Evolutionary conservation across 2,888 invertebrate species (phyloP).

Genomic region (Ophioninae sp.): DNA sequence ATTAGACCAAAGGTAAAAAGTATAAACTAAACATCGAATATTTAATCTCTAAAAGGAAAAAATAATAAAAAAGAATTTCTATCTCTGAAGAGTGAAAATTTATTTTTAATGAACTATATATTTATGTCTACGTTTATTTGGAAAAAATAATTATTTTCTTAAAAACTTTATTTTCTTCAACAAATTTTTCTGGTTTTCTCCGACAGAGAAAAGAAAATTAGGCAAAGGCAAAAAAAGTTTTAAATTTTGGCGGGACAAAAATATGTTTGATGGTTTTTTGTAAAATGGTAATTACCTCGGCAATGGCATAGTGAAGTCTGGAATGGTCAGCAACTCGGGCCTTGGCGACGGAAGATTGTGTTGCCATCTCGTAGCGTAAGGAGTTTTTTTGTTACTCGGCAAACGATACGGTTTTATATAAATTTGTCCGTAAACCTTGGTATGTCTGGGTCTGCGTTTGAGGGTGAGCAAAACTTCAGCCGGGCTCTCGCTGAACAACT

Average conservation of each 20-base stretch:
- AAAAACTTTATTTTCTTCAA: no score
- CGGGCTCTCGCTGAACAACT: conserved; percentile 88
- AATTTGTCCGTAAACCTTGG: conserved; percentile 89
- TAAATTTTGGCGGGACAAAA: not conserved
- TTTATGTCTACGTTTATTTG: no score
- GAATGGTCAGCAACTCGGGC: conserved; percentile 84
- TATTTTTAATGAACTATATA: no score
- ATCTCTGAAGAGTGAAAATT: no score
- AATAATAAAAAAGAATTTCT: no score
- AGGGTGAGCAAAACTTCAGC: conserved; percentile 91
- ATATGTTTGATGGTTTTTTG: not conserved
- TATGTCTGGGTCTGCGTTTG: conserved; percentile 92
- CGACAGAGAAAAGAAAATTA: no score
- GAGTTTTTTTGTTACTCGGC: conserved; percentile 87
- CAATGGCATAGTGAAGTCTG: conserved; percentile 84
- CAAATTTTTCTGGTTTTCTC: no score
- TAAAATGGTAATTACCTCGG: conserved; percentile 81
- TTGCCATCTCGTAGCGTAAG: conserved; percentile 85
- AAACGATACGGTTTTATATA: conserved; percentile 88
- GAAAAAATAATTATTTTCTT: no score
- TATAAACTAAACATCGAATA: no score
- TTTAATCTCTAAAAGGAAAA: no score
- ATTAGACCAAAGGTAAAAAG: no score
- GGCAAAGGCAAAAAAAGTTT: no score
- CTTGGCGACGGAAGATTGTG: conserved; percentile 87